These are phyloP conservation scores for Alces alces DNA, from an alignment of 2,113 vertebrate species.

Conservation along the genomic window DNA sequence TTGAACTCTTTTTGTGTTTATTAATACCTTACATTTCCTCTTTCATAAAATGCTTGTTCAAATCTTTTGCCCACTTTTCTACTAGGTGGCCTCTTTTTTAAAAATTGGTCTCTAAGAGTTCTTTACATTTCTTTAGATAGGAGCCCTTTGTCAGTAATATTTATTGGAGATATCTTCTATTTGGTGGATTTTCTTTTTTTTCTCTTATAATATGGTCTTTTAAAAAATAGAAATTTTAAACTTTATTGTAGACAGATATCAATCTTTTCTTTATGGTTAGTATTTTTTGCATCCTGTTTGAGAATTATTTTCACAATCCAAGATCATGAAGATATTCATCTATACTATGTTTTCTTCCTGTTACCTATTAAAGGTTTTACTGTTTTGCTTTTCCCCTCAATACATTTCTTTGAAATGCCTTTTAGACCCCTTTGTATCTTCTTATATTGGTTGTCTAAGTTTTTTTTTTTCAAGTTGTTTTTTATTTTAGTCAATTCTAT, in stretches of 20 bases:
- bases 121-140: not conserved
- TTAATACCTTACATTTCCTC: not conserved
- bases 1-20: not conserved
- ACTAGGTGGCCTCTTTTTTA: not conserved
- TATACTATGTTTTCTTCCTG: not conserved
- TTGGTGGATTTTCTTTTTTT: not conserved
- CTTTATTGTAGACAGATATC: not conserved
- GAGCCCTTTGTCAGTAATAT: not conserved
- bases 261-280: conserved; percentile 12
- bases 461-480: not conserved
- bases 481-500: not conserved
- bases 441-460: not conserved
- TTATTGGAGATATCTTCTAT: not conserved
- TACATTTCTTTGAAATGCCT: not conserved
- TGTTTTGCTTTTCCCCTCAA: not conserved
- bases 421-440: not conserved
- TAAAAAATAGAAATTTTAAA: not conserved
- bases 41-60: not conserved
- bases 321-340: not conserved
- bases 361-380: not conserved
- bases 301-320: not conserved
- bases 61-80: not conserved
- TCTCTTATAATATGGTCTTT: conserved; percentile 6
- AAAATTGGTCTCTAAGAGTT: not conserved
- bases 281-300: not conserved